Evolutionary conservation across 2,797 vertebrate species (phyloP).

Genomic region (Sylvilagus floridanus): DNA sequence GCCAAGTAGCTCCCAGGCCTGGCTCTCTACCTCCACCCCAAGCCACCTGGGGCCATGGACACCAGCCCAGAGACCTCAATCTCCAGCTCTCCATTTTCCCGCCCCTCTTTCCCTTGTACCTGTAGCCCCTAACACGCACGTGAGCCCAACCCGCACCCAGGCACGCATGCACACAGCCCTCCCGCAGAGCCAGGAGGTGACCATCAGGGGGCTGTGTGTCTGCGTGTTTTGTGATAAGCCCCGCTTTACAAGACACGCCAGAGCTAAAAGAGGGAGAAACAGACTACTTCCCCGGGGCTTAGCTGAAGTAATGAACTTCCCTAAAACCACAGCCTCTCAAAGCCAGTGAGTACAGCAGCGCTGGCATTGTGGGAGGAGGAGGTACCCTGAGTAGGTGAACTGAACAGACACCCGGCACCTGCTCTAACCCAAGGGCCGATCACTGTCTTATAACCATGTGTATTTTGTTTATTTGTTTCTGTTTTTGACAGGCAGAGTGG

Average conservation of each 20-base stretch:
- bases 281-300: not conserved
- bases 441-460: not conserved
- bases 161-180: not conserved
- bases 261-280: not conserved
- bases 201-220: not conserved
- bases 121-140: no score
- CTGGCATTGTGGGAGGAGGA: not conserved
- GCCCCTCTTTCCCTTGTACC: no score
- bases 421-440: not conserved
- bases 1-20: not conserved
- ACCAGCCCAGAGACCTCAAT: not conserved
- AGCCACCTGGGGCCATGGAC: not conserved
- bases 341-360: not conserved
- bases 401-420: not conserved
- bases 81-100: not conserved
- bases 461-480: no score
- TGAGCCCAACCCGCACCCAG: not conserved
- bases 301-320: constrained; percentile 1
- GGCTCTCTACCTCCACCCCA: fast-evolving
- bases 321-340: not conserved
- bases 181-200: not conserved
- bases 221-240: not conserved
- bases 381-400: not conserved
- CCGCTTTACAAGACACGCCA: not conserved
- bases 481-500: no score